phyloP scores from a whole-genome alignment of 2,888 invertebrate genomes.

The Cheilosia grossa region DNA sequence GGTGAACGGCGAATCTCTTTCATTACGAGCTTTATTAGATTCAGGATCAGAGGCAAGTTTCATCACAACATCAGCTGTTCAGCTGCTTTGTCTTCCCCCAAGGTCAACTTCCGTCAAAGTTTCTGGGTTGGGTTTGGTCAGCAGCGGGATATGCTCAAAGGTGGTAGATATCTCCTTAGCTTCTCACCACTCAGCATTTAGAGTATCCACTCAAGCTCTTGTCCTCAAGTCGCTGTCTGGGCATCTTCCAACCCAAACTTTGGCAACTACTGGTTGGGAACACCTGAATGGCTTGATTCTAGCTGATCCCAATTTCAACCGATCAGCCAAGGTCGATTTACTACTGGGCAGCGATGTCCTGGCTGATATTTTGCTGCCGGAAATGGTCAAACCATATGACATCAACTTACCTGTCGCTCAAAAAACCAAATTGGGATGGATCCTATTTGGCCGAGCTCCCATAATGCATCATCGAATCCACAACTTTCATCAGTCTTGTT shows the following conservation, averaged over 20 bases:
- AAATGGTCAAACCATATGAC: no score
- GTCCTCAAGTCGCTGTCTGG: conserved; percentile 36
- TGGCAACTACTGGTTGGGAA: no score
- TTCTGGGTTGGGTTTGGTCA: conserved; percentile 37
- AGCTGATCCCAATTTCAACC: no score
- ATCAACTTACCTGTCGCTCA: no score
- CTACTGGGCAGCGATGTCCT: no score
- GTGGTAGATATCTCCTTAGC: conserved; percentile 16
- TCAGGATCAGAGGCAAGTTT: conserved; percentile 4
- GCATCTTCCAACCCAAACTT: no score
- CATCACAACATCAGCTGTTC: conserved; percentile 2
- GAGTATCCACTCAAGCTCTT: conserved; percentile 31
- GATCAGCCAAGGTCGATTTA: no score
- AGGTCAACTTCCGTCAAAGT: conserved; percentile 15
- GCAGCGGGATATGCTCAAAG: conserved; percentile 9
- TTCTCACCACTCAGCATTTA: conserved; percentile 18
- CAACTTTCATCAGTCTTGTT: no score
- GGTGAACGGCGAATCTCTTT: neutral
- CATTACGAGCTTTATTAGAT: neutral
- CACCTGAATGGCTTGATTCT: no score
- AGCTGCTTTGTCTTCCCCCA: neutral
- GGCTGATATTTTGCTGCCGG: no score
- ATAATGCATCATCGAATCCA: no score
- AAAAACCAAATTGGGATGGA: conserved; percentile 9
- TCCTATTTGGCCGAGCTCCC: conserved; percentile 16